Evolutionary conservation across 2,888 invertebrate species (phyloP), one percentile per base, ranked within the genome.

Genomic region (Coecobrya sp.): DNA sequence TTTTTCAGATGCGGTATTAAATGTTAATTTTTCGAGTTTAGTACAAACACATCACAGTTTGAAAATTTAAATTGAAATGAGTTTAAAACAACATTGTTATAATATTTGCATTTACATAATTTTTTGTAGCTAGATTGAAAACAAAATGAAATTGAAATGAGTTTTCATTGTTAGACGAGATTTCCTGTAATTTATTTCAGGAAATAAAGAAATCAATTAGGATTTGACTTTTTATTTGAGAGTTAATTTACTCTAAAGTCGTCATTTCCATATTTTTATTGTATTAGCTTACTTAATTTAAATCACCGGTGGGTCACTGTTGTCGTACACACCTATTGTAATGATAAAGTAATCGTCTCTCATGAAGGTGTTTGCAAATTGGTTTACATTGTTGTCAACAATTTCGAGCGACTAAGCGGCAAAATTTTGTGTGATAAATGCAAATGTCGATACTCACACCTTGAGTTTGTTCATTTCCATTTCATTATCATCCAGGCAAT

Each of bases 161-260:
- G 89, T 70, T 89, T 73, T 73, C 27, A 89, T 89, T 89, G 89
- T 89, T 82, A 10, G 36, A 16, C 11, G 5, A 84, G 49, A 84
- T 89, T 89, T 73, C 89, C 84, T 85, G 89, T 27, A 84, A 89
- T 89, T 89, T 89, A 49, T 65, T 84, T 76, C 19, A 89, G 84
- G 84, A 89, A 89, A 76, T 89, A 55, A 42, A 81, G 68, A 88
- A 79, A 25, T 52, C 27, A 79, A 79, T 79, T 81, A 81, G n/a
- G 3, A 10, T 10, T 36, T 42, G 84, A 84, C 13, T 42, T 84
- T 84, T 84, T 84, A 19, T 27, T 52, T 0, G 25, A 25, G 16
- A 82, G 13, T 22, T 42, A 84, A 84, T 65, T 36, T 82, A 36
- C 42, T 70, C 36, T 4, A 62, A 27, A 22, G 59, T 65, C 13